These are phyloP conservation scores for Nephrotoma flavescens DNA, from an alignment of 2,888 invertebrate species.

Conservation along the genomic window DNA sequence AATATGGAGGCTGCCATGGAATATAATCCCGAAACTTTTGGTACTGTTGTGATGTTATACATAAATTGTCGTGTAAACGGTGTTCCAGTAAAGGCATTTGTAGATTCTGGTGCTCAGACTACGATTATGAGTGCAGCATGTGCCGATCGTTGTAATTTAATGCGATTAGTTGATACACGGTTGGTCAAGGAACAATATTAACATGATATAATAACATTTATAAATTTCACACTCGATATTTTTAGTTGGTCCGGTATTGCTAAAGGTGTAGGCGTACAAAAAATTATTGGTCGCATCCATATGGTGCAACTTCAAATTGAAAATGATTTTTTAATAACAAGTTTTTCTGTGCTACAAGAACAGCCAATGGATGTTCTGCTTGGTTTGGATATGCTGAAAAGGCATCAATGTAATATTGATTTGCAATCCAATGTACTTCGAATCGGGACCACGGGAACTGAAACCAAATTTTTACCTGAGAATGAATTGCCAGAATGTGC, in stretches of 20 bases:
- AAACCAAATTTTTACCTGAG: constrained; percentile 67
- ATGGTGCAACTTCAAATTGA: constrained; percentile 95
- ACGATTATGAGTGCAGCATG: constrained; percentile 96
- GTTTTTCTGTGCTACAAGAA: constrained; percentile 91
- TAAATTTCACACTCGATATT: neutral
- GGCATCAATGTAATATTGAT: constrained; percentile 94
- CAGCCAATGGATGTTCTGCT: constrained; percentile 98
- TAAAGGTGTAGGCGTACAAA: constrained; percentile 93
- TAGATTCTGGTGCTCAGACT: constrained; percentile 95
- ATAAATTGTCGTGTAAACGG: constrained; percentile 96
- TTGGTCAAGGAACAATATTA: constrained; percentile 15
- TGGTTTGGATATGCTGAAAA: constrained; percentile 91
- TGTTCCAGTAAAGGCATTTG: constrained; percentile 92
- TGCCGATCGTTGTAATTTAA: constrained; percentile 87
- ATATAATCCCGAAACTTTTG: constrained; percentile 96
- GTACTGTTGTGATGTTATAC: constrained; percentile 94
- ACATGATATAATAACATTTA: no score
- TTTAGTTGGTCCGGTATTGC: constrained; percentile 85
- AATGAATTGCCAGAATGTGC: constrained; percentile 66
- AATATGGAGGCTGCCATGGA: constrained; percentile 99
- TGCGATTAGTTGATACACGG: constrained; percentile 73
- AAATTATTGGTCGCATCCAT: constrained; percentile 91
- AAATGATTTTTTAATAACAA: constrained; percentile 82
- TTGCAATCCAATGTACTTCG: constrained; percentile 71
- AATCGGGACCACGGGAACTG: constrained; percentile 90